phyloP scores from a whole-genome alignment of 2,888 invertebrate genomes.

The Electrophaes corylata region DNA sequence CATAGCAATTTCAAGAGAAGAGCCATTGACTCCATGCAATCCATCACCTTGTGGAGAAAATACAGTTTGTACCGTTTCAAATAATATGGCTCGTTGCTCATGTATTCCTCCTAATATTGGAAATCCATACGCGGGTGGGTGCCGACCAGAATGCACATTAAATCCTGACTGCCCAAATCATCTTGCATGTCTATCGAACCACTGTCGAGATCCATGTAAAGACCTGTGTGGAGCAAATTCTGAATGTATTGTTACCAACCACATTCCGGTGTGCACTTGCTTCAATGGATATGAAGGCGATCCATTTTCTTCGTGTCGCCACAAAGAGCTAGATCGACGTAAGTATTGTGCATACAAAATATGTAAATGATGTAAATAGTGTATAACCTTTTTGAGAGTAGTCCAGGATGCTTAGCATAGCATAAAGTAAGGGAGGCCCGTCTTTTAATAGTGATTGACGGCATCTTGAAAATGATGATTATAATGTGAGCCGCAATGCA shows the following conservation, averaged over 20 bases:
- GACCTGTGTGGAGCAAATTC: constrained; percentile 93
- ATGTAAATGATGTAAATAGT: neutral
- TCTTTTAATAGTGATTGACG: neutral
- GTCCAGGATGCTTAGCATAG: no score
- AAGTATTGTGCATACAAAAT: constrained; percentile 57
- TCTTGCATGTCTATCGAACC: constrained; percentile 91
- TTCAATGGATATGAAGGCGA: constrained; percentile 90
- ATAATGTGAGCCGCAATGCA: neutral
- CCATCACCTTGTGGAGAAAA: constrained; percentile 94
- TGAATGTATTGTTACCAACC: constrained; percentile 92
- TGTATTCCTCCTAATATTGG: constrained; percentile 95
- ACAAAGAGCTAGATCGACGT: constrained; percentile 79
- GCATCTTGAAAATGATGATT: no score
- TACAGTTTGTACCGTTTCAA: constrained; percentile 89
- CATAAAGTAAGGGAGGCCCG: no score
- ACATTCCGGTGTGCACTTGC: constrained; percentile 93
- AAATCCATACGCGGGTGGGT: constrained; percentile 93
- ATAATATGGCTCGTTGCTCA: constrained; percentile 89
- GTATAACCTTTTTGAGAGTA: no score
- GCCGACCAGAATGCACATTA: constrained; percentile 92
- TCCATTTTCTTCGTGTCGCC: constrained; percentile 91
- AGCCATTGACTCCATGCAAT: constrained; percentile 86
- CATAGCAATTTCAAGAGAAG: constrained; percentile 78
- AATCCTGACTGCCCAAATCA: constrained; percentile 92
- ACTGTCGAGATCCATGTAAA: constrained; percentile 93